Conservation (phyloP, 2,113 vertebrate genomes). For the human (Homo sapiens) region DNA sequence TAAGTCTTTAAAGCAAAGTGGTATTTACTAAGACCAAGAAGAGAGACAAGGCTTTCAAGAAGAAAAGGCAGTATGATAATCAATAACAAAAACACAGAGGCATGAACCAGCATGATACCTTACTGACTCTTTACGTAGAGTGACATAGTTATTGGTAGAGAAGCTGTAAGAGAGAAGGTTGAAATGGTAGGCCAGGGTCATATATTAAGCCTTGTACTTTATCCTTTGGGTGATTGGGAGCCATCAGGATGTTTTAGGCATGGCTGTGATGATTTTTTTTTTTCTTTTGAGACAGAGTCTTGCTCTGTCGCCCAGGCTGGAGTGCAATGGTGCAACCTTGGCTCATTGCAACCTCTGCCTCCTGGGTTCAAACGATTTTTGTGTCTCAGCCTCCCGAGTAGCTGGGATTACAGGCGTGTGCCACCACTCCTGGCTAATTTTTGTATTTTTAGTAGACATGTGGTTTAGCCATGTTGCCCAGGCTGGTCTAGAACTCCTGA, state of each 20-base stretch:
- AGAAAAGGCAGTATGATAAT: neutral
- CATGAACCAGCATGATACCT: neutral
- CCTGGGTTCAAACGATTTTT: too few species aligned
- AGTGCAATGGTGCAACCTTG: too few species aligned
- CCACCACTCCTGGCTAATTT: too few species aligned
- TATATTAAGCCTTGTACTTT: neutral
- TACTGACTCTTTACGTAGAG: neutral
- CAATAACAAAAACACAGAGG: conserved; percentile 14
- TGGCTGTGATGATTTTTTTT: neutral
- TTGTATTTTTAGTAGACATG: too few species aligned
- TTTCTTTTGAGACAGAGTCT: too few species aligned
- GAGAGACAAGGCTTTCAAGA: neutral
- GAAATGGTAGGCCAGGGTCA: neutral
- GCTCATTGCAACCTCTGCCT: too few species aligned
- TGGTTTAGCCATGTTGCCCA: too few species aligned
- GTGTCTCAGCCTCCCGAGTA: too few species aligned
- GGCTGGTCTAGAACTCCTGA: too few species aligned
- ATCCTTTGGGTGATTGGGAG: neutral
- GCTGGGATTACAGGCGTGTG: too few species aligned
- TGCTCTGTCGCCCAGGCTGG: too few species aligned
- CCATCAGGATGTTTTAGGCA: neutral
- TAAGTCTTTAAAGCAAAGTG: conserved; percentile 18
- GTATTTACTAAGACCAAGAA: neutral
- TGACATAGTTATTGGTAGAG: neutral
- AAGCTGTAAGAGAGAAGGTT: neutral